These are phyloP conservation scores for Dicrostonyx torquatus DNA, from an alignment of 2,797 vertebrate genomes.

Conservation along the genomic window DNA sequence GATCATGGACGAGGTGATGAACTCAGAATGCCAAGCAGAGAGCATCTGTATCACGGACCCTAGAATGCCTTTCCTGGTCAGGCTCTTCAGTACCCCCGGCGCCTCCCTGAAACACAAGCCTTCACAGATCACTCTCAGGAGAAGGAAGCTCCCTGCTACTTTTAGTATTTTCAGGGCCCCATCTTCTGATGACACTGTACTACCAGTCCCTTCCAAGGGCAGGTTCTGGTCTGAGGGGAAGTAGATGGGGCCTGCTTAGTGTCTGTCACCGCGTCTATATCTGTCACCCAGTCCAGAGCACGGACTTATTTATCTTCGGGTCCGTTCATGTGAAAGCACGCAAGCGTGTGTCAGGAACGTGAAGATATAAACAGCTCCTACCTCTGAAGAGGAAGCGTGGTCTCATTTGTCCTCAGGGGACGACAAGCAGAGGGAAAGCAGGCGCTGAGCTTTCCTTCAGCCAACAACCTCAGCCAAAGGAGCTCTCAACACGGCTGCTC, in stretches of 20 bases:
- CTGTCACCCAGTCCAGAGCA: background rate
- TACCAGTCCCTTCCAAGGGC: background rate
- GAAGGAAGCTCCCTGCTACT: background rate
- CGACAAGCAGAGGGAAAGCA: slow-evolving; percentile 78
- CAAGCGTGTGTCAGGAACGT: slow-evolving; percentile 57
- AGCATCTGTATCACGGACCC: background rate
- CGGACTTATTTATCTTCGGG: slow-evolving; percentile 47
- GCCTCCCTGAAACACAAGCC: background rate
- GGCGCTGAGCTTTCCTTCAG: slow-evolving; percentile 40
- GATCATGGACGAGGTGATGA: background rate
- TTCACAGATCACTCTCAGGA: background rate
- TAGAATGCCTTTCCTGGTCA: background rate
- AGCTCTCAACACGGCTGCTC: background rate
- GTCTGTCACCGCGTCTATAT: slow-evolving; percentile 41
- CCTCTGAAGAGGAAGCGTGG: slow-evolving; percentile 71
- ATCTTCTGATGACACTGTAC: background rate
- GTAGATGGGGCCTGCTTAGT: slow-evolving; percentile 58
- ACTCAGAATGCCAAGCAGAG: background rate
- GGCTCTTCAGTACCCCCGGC: background rate
- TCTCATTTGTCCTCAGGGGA: slow-evolving; percentile 74
- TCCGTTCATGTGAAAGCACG: slow-evolving; percentile 46
- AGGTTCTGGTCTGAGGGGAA: slow-evolving; percentile 59
- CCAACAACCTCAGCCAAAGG: slow-evolving; percentile 56
- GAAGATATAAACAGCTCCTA: slow-evolving; percentile 74
- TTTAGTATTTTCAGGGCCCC: background rate